These are phyloP conservation scores for Chaitophorus viminalis DNA, from an alignment of 2,888 invertebrate species.

Conservation along the genomic window DNA sequence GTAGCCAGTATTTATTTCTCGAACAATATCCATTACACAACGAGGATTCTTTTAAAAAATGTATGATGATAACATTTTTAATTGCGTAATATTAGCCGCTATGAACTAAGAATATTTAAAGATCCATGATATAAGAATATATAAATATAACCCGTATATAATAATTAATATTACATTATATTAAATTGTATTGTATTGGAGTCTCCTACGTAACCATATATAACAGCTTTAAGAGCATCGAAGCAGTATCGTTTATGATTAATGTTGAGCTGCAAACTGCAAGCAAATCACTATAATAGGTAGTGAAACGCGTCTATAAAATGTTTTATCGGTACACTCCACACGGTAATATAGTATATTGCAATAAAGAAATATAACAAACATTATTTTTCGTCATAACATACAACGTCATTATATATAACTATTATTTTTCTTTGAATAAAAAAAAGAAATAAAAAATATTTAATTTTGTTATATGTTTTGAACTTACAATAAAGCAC, in stretches of 20 bases:
- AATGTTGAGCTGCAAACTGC: background rate
- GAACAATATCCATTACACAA: background rate
- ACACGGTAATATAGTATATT: background rate
- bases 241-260: background rate
- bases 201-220: background rate
- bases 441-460: background rate
- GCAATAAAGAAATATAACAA: background rate
- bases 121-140: too few species aligned
- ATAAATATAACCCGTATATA: background rate
- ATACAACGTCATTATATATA: background rate
- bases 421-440: background rate
- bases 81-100: background rate
- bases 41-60: background rate
- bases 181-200: background rate
- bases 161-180: background rate
- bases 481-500: background rate
- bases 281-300: background rate
- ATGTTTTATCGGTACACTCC: background rate
- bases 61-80: background rate
- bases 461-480: background rate
- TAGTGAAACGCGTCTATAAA: background rate
- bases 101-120: background rate
- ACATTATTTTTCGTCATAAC: background rate
- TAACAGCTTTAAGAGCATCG: background rate
- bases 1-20: constrained; percentile 3